phyloP scores from a whole-genome alignment of 2,888 invertebrate genomes.

The Eretmocerus hayati region DNA sequence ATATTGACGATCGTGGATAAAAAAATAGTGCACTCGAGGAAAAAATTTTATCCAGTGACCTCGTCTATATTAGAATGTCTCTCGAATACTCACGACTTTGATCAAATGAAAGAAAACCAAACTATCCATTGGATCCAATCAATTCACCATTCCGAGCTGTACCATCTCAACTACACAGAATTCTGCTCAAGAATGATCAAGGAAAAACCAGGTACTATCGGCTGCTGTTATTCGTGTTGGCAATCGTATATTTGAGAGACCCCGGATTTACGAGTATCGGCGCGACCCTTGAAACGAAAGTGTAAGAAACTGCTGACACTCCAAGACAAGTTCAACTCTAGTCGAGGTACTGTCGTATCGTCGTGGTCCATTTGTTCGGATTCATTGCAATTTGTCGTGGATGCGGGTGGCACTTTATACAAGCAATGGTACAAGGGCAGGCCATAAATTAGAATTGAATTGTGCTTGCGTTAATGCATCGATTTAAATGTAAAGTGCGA shows the following conservation, averaged over 20 bases:
- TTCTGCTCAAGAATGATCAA: neutral
- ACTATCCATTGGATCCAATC: neutral
- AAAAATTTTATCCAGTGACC: too few species aligned
- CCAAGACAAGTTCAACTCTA: neutral
- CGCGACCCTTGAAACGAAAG: slow-evolving; percentile 17
- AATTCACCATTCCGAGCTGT: neutral
- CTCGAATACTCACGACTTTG: too few species aligned
- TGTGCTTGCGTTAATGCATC: slow-evolving; percentile 33
- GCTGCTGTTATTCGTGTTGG: too few species aligned
- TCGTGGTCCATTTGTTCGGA: slow-evolving; percentile 14
- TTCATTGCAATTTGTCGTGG: slow-evolving; percentile 25
- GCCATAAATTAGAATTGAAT: slow-evolving; percentile 36
- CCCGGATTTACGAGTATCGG: slow-evolving; percentile 22
- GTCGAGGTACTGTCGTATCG: neutral
- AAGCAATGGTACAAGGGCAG: too few species aligned
- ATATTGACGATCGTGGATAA: too few species aligned
- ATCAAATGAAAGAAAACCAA: neutral
- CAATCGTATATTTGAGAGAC: neutral
- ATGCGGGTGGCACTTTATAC: too few species aligned
- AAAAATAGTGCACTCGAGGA: too few species aligned
- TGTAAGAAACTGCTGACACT: neutral
- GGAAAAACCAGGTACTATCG: neutral
- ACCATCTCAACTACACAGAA: neutral
- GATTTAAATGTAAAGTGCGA: slow-evolving; percentile 37
- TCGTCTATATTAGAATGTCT: too few species aligned